These are phyloP conservation scores for Coleophora deauratella DNA, from an alignment of 2,888 invertebrate species.

Conservation along the genomic window DNA sequence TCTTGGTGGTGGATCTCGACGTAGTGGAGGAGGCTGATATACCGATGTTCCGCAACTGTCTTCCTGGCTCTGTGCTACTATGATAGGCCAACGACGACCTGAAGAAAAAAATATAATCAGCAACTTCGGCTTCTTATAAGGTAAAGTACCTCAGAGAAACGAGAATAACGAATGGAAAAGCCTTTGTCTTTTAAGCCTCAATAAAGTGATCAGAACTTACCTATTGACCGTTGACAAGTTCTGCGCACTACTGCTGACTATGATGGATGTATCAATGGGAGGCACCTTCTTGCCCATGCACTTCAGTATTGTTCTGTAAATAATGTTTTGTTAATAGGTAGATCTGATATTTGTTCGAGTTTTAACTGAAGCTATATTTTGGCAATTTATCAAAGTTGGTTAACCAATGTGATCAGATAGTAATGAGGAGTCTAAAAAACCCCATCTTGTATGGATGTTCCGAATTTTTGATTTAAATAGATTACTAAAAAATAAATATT, in stretches of 20 bases:
- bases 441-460: no score
- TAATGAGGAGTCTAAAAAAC: no score
- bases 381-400: no score
- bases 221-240: constrained; percentile 77
- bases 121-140: no score
- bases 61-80: constrained; percentile 68
- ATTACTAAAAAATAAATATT: no score
- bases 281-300: constrained; percentile 90
- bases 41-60: constrained; percentile 82
- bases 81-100: constrained; percentile 89
- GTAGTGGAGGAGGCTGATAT: constrained; percentile 97
- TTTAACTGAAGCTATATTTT: no score
- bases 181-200: no score
- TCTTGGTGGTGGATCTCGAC: constrained; percentile 94
- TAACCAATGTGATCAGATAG: no score
- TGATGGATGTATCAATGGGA: constrained; percentile 82
- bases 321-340: constrained; percentile 7
- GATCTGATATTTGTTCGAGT: no score
- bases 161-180: no score
- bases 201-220: constrained; percentile 32
- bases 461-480: no score
- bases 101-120: constrained; percentile 12
- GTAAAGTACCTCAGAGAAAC: no score
- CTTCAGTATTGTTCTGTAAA: constrained; percentile 77
- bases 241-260: constrained; percentile 83